Evolutionary conservation across 1,140 invertebrate genomes (phyloP).

Genomic region (Drosophila carrolli): DNA sequence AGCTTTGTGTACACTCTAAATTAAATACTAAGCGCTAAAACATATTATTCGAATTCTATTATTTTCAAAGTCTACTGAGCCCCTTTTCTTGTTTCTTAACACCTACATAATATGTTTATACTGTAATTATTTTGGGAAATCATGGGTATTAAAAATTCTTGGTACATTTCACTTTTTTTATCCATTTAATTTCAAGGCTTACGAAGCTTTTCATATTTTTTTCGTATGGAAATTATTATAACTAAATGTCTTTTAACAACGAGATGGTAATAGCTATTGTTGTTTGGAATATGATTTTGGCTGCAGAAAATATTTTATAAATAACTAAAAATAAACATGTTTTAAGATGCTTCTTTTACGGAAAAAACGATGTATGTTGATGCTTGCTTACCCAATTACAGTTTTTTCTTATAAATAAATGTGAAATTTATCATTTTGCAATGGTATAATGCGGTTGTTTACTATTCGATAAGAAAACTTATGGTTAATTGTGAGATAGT

Average conservation of each 20-base stretch:
- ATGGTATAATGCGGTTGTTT: conserved; percentile 29
- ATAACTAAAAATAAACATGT: no score
- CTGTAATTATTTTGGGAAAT: no score
- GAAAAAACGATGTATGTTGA: background rate
- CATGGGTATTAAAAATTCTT: no score
- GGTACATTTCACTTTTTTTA: no score
- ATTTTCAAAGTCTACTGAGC: conserved; percentile 1
- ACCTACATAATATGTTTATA: no score
- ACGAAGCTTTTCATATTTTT: no score
- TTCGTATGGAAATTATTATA: no score
- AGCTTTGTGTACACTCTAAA: conserved; percentile 1
- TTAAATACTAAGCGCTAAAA: background rate
- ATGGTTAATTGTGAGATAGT: conserved; percentile 29
- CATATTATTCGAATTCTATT: background rate
- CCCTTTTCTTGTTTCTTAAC: background rate
- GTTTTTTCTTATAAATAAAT: conserved; percentile 17
- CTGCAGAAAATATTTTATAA: background rate
- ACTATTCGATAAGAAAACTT: conserved; percentile 17
- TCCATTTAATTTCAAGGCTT: no score
- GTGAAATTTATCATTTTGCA: conserved; percentile 23
- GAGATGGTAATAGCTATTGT: no score
- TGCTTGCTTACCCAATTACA: conserved; percentile 23
- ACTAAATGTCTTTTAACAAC: no score
- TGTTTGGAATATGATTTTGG: background rate
- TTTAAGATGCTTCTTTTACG: no score